Base-by-base conservation (phyloP, 2,888 invertebrate species). In the Trissonchulus latispiculum region DNA sequence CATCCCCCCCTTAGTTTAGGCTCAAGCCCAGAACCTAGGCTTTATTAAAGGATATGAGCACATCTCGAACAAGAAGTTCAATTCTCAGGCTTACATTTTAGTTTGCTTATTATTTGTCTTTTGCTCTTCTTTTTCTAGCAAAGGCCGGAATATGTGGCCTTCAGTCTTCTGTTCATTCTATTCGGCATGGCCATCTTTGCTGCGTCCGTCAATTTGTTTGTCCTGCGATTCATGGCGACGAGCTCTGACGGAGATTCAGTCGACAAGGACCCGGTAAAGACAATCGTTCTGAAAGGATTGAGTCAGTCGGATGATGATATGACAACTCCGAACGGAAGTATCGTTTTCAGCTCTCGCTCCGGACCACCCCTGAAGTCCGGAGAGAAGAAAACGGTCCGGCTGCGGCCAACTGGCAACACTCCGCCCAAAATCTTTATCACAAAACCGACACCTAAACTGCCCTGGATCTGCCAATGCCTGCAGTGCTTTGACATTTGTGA, bases 171-270 rank as follows among this genome's bases (percentile, higher is more conserved):
- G 59, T 99, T 99, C 85, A 99, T 99, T 76, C 87, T 99, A 33
- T 96, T 97, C 81, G 99, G 99, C 0, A 87, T 99, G 79, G 97
- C 97, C 0, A 96, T 99, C 33, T 96, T 99, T 36, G 96, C 97
- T 72, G 97, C 99, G 73, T 95, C 95, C 82, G 95, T 97, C 82
- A 97, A 97, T 86, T 87, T 97, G 78, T 87, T 97, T 28, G 96
- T 99, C 2, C 88, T 97, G 32, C 89, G 96, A 67, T 96, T 96
- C 86, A 92, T 96, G 90, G 95, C 95, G 35, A 85, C 85, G 84
- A 97, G 96, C 87, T 96, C 95, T 0, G 96, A 95, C 84, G 96
- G 96, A 81, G 95, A 96, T 85, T 89, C 95, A 82, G 87, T 94
- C 75, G 95, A 95, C 81, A 95, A 95, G 84, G 91, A 70, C 8